Evolutionary conservation across 1,140 invertebrate genomes (phyloP).

Genomic region (Tetranychus cinnabarinus): DNA sequence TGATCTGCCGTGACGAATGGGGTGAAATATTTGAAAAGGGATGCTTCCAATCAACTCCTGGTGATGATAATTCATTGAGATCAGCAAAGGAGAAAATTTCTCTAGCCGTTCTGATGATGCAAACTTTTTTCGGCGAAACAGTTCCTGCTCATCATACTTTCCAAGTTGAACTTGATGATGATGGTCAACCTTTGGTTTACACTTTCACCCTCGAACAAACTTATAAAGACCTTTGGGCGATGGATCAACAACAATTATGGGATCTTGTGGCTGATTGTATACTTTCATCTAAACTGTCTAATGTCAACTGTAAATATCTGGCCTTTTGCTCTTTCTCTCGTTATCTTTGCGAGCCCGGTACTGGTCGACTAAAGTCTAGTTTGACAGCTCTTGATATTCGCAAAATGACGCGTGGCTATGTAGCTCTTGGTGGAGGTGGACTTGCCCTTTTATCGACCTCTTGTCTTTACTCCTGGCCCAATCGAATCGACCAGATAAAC

Average conservation of each 20-base stretch:
- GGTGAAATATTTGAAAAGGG: not conserved
- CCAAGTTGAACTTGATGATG: constrained; percentile 25
- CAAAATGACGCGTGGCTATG: constrained; percentile 49
- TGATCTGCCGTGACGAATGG: not conserved
- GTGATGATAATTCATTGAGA: constrained; percentile 32
- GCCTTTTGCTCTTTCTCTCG: constrained; percentile 66
- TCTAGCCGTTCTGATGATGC: constrained; percentile 50
- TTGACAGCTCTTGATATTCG: constrained; percentile 40
- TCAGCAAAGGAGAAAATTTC: constrained; percentile 49
- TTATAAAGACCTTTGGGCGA: constrained; percentile 38
- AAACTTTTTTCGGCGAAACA: constrained; percentile 64
- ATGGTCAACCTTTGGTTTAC: constrained; percentile 26
- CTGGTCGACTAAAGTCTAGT: constrained; percentile 22
- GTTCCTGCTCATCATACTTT: constrained; percentile 41
- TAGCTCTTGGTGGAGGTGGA: constrained; percentile 65
- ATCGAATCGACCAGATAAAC: constrained; percentile 37
- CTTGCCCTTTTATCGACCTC: constrained; percentile 69
- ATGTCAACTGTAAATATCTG: constrained; percentile 50
- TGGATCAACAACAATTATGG: constrained; percentile 59
- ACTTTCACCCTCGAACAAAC: constrained; percentile 41
- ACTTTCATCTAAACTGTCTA: constrained; percentile 23
- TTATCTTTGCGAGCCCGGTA: constrained; percentile 26
- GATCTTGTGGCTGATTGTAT: constrained; percentile 54
- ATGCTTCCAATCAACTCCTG: constrained; percentile 31
- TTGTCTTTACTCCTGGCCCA: constrained; percentile 71